Evolutionary conservation across 2,888 invertebrate genomes (phyloP).

Genomic region (Pseudoips prasinana): DNA sequence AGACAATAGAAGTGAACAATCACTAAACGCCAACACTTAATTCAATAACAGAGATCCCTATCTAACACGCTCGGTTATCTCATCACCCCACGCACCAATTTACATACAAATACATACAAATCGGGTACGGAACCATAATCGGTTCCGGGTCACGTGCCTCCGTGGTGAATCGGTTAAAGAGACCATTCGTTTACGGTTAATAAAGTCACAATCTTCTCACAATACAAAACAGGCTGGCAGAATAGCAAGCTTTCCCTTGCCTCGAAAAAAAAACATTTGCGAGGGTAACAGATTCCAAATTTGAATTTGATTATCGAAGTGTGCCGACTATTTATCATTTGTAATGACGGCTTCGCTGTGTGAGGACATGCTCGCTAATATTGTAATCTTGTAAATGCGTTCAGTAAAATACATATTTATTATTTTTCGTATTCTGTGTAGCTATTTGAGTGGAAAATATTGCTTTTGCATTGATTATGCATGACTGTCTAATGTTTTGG

Average conservation of each 20-base stretch:
- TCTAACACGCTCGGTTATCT: conserved; percentile 73
- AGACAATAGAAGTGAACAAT: conserved; percentile 39
- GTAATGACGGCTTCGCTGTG: conserved; percentile 71
- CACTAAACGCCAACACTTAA: conserved; percentile 67
- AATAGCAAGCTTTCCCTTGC: conserved; percentile 53
- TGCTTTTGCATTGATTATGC: conserved; percentile 64
- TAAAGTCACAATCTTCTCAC: conserved; percentile 80
- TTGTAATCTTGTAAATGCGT: conserved; percentile 79
- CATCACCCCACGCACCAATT: conserved; percentile 68
- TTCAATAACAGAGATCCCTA: conserved; percentile 74
- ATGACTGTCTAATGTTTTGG: conserved; percentile 49
- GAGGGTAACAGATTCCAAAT: conserved; percentile 80
- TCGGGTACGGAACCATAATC: conserved; percentile 69
- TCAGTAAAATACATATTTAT: conserved; percentile 72
- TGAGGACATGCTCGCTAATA: conserved; percentile 73
- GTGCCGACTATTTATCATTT: conserved; percentile 80
- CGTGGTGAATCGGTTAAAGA: conserved; percentile 82
- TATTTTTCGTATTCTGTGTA: conserved; percentile 52
- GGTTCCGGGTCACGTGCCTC: conserved; percentile 83
- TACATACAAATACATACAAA: conserved; percentile 77
- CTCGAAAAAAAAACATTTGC: conserved; percentile 51
- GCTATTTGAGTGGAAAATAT: conserved; percentile 73
- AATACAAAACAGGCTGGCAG: conserved; percentile 67
- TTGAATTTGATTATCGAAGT: conserved; percentile 82
- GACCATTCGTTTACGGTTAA: conserved; percentile 77